phyloP scores from a whole-genome alignment of 92 coral and sea anemone species.

The Umimayanthus kanabou region DNA sequence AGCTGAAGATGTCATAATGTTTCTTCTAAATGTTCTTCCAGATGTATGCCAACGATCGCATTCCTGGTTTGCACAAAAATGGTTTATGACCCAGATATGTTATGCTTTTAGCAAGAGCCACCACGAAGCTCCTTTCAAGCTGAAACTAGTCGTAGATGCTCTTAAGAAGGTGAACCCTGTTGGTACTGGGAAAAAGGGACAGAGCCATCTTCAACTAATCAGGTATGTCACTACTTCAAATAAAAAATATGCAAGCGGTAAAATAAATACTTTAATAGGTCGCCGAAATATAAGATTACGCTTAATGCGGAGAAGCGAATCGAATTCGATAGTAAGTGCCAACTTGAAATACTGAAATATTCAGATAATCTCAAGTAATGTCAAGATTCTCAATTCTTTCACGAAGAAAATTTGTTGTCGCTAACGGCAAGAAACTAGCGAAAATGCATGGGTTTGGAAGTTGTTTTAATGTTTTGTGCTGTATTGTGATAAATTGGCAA shows the following conservation, averaged over 20 bases:
- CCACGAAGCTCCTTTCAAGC: not conserved
- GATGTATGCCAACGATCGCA: not conserved
- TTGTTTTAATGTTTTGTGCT: too few relatives aligned
- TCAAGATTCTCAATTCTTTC: too few relatives aligned
- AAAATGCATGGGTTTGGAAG: too few relatives aligned
- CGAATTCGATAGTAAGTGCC: too few relatives aligned
- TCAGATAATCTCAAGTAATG: too few relatives aligned
- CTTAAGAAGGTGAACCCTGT: not conserved
- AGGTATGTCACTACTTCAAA: not conserved
- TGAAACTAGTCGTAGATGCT: not conserved
- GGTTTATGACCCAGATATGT: not conserved
- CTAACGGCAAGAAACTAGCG: too few relatives aligned
- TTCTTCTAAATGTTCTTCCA: constrained; percentile 9
- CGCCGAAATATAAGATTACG: not conserved
- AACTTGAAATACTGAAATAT: too few relatives aligned
- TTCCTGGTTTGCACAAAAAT: not conserved
- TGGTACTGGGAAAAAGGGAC: not conserved
- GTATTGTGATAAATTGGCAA: too few relatives aligned
- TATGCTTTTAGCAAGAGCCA: not conserved
- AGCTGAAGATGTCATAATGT: not conserved
- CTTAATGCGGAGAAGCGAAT: not conserved
- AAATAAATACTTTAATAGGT: not conserved
- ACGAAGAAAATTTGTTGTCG: too few relatives aligned
- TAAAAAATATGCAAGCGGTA: not conserved
- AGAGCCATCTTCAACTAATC: not conserved